These are phyloP conservation scores for Heliconius hortense DNA, from an alignment of 2,888 invertebrate species.

Conservation along the genomic window DNA sequence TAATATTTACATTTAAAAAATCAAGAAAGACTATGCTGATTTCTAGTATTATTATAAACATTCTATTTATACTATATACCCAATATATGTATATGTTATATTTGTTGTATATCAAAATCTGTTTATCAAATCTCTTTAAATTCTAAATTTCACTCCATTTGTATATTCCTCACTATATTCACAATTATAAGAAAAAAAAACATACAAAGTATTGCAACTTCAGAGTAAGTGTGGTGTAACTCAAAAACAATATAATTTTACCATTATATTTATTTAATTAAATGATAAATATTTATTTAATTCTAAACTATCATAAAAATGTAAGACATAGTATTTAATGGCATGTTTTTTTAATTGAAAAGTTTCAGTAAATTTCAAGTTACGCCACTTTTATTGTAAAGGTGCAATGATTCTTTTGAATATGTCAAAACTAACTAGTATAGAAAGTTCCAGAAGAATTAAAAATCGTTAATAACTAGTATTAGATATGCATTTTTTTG, in stretches of 20 bases:
- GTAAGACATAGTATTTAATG: too few species aligned
- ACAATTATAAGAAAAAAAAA: background rate
- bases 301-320: too few species aligned
- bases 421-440: background rate
- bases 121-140: background rate
- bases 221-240: background rate
- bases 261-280: too few species aligned
- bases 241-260: background rate
- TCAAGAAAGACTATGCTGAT: background rate
- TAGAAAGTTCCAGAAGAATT: background rate
- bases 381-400: background rate
- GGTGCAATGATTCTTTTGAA: background rate
- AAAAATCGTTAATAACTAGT: background rate
- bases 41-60: background rate
- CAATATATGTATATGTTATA: background rate
- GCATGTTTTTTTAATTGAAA: too few species aligned
- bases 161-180: background rate
- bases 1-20: background rate
- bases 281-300: too few species aligned
- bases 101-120: background rate
- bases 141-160: background rate
- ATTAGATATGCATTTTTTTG: slow-evolving; percentile 3
- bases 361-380: background rate
- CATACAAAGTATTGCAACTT: background rate
- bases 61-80: too few species aligned